Base-by-base conservation (phyloP, 2,888 invertebrate species). In the Nomada ruficornis region DNA sequence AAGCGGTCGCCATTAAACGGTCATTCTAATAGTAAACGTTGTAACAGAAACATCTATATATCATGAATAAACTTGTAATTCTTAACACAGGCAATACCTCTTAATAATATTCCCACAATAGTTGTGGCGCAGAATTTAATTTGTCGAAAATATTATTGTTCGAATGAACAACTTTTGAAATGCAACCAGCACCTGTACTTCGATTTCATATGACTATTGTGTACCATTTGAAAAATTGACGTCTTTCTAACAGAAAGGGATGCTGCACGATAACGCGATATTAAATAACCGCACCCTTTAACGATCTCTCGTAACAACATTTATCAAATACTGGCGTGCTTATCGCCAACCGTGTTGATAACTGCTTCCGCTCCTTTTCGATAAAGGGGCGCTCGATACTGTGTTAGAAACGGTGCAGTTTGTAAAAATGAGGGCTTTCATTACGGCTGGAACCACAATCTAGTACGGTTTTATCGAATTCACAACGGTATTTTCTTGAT, bases 341-440 rank as follows among this genome's bases (percentile, higher is more conserved):
- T 90, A 91, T 91, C 91, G 76, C 63, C 36, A 29, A n/a, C 67
- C 63, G 26, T n/a, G 55, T 75, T 82, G 91, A 91, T 91, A 91
- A 89, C 87, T 88, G 86, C 77, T 91, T 91, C 91, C 91, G 91
- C 87, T 90, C 86, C 83, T 84, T 86, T 74, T 83, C 79, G 90
- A 90, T 90, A 90, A 88, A 89, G 83, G 84, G 80, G 71, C 80
- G 79, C 82, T 88, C 80, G 80, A 86, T 87, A 85, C 76, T 67
- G 62, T 65, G 83, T 68, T 75, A 80, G 70, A 13, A 80, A 79
- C 81, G 75, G 63, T 64, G 76, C 67, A 59, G 78, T 82, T 87
- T 81, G 76, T 85, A 77, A 86, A 86, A 84, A 76, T 80, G 20
- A 65, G 76, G 83, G 77, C 76, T 72, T 65, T 63, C 69, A 67